A percentile compares a stretch with the other conserved stretches of the same genome.
Evolutionary conservation across 2,113 vertebrate species (phyloP).

Genomic region (Zeus faber): DNA sequence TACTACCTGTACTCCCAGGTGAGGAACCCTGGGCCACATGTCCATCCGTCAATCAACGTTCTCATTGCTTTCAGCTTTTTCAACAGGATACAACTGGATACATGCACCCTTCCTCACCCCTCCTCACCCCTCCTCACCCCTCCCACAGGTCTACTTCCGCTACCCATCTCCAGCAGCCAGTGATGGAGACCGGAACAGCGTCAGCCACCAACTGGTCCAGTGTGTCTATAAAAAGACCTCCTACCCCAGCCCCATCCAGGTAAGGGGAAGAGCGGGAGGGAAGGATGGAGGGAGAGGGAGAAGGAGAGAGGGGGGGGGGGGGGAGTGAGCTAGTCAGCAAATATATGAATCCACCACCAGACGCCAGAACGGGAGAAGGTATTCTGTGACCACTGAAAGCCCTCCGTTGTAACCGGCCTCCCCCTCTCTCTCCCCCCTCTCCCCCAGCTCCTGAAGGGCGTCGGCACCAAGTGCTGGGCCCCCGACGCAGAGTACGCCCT

Average conservation of each 20-base stretch:
- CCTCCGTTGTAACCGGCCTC: no score
- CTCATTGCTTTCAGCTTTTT: no score
- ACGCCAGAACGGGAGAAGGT: no score
- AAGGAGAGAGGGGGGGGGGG: no score
- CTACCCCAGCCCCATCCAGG: conserved; percentile 74
- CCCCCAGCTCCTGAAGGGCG: conserved; percentile 82
- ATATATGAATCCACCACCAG: no score
- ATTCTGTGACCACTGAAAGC: no score
- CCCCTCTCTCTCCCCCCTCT: not conserved
- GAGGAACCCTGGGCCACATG: not conserved
- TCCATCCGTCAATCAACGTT: not conserved
- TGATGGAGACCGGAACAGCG: conserved; percentile 61
- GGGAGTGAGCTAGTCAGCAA: no score
- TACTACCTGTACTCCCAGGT: conserved; percentile 89
- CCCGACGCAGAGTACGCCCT: conserved; percentile 83
- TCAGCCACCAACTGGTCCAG: conserved; percentile 82
- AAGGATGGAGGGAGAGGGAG: no score
- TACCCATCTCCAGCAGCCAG: conserved; percentile 73
- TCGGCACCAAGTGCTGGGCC: conserved; percentile 87
- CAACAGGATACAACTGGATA: no score
- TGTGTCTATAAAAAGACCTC: conserved; percentile 84
- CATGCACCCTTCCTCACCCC: not conserved
- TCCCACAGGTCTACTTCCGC: conserved; percentile 80
- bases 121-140: no score
- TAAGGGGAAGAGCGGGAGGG: not conserved